Evolutionary conservation across 2,113 vertebrate species (phyloP).

Genomic region (Natator depressus): DNA sequence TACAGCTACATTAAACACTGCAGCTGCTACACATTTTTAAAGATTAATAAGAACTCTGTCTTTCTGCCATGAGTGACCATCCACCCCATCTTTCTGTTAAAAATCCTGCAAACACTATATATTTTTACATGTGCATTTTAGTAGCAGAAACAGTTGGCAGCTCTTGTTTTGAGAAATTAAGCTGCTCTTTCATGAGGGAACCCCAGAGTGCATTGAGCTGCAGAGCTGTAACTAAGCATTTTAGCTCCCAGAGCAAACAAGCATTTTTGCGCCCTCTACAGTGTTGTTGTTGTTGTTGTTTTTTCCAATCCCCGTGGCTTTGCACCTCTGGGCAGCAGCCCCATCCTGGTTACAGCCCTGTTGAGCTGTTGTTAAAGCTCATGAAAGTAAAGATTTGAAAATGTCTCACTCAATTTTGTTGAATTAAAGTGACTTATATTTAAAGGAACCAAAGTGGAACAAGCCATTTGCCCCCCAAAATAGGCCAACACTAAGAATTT

Average conservation of each 20-base stretch:
- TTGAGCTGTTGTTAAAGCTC: not conserved
- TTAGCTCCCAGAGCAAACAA: too few relatives aligned
- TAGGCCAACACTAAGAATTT: not conserved
- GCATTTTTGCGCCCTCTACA: too few relatives aligned
- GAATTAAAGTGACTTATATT: not conserved
- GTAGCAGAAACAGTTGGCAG: not conserved
- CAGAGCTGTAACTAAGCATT: too few relatives aligned
- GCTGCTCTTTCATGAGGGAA: not conserved
- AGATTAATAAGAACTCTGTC: not conserved
- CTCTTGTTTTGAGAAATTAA: slow-evolving; percentile 1
- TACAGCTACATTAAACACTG: not conserved
- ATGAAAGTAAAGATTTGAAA: not conserved
- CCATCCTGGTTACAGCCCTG: too few relatives aligned
- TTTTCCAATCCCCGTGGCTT: too few relatives aligned
- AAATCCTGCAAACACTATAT: not conserved
- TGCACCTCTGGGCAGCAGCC: too few relatives aligned
- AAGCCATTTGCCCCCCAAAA: not conserved
- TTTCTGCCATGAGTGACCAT: not conserved
- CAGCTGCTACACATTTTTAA: not conserved
- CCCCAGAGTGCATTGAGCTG: not conserved
- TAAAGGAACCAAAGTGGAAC: not conserved
- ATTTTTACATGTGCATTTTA: not conserved
- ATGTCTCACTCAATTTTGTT: not conserved
- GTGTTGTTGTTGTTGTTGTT: too few relatives aligned
- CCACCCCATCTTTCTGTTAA: not conserved